phyloP scores from a whole-genome alignment of 2,113 vertebrate genomes.

The Dasyornis broadbenti region DNA sequence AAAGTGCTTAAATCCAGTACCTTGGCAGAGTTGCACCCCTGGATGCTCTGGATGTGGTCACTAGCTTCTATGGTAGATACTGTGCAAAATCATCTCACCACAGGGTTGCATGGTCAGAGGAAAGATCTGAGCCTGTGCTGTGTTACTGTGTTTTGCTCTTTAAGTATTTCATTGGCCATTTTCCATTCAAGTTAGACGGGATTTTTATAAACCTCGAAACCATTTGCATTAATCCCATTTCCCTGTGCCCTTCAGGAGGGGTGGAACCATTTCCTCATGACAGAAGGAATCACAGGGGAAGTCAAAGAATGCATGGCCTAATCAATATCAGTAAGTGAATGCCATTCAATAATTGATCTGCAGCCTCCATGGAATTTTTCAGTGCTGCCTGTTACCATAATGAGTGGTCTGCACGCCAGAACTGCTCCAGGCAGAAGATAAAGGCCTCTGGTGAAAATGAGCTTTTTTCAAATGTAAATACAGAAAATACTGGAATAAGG shows the following conservation, averaged over 20 bases:
- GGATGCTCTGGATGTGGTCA: neutral
- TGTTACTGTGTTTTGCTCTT: neutral
- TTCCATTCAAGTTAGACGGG: neutral
- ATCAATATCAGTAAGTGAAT: neutral
- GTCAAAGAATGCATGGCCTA: neutral
- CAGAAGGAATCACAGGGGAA: neutral
- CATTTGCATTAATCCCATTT: neutral
- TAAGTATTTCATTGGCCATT: neutral
- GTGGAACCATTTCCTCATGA: neutral
- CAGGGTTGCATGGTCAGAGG: neutral
- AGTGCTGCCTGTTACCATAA: neutral
- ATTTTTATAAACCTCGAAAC: neutral
- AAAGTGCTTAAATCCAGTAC: neutral
- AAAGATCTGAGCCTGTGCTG: neutral
- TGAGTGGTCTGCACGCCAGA: neutral
- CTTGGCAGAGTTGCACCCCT: neutral
- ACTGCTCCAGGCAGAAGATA: neutral
- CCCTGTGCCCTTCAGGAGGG: neutral
- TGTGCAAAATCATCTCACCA: neutral
- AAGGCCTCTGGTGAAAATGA: neutral
- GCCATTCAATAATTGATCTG: neutral
- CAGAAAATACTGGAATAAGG: neutral
- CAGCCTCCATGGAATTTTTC: neutral
- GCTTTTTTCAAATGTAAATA: neutral
- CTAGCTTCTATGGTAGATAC: neutral